Percentiles rank a stretch among this genome's conserved stretches.
Conservation (phyloP, 64 coral and sea anemone genomes). For the Stichodactyla mertensii region DNA sequence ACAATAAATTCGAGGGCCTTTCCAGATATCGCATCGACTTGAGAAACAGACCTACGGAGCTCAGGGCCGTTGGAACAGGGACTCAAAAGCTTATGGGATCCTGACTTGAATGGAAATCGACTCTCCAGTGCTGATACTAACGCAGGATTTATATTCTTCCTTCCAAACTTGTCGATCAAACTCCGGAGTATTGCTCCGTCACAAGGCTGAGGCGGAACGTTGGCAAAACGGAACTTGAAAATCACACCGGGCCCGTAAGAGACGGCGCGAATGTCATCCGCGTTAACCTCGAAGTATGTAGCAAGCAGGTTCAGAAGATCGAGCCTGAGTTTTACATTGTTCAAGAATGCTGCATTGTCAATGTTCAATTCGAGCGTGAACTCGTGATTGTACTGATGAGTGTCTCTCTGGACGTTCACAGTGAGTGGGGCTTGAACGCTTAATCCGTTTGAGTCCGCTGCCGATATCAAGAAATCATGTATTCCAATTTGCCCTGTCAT, state of each 20-base stretch:
- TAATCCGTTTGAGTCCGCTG: conserved; percentile 45
- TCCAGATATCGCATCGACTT: not conserved
- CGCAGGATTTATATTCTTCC: conserved; percentile 7
- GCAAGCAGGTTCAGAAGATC: conserved; percentile 40
- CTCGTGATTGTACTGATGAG: conserved; percentile 18
- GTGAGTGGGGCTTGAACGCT: not conserved
- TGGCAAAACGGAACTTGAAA: conserved; percentile 51
- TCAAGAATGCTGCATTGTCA: conserved; percentile 39
- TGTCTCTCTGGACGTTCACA: conserved; percentile 34
- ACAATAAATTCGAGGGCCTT: conserved; percentile 26
- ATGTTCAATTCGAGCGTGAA: conserved; percentile 48
- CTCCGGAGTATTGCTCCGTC: not conserved
- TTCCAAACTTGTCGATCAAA: conserved; percentile 42
- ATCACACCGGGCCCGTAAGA: conserved; percentile 25
- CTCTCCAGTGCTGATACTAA: conserved; percentile 2
- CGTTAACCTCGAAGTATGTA: conserved; percentile 27
- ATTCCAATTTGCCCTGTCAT: not conserved
- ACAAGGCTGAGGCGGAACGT: conserved; percentile 20
- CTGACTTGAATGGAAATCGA: conserved; percentile 16
- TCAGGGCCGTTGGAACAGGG: not conserved
- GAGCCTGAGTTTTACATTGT: conserved; percentile 31
- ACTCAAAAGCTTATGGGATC: conserved; percentile 20
- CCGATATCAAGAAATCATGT: conserved; percentile 37
- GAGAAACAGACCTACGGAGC: not conserved
- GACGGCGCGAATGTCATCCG: conserved; percentile 25